Evolutionary conservation across 2,113 vertebrate species (phyloP), one percentile per base, ranked within the genome.

Genomic region (Poeciliopsis turrubarensis): DNA sequence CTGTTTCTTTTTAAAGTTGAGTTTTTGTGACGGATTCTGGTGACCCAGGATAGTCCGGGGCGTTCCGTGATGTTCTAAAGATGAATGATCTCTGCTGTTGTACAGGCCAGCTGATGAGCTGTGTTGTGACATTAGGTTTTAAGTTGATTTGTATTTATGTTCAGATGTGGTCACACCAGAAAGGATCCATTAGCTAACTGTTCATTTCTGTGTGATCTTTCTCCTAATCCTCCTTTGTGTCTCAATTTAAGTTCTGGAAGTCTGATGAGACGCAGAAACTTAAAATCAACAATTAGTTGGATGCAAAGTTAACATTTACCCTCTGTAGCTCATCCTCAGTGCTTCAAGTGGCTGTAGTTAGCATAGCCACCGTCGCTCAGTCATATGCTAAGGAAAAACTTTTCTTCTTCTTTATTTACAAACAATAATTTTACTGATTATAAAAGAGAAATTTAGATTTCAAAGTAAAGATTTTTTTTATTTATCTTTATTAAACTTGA

Each of bases 51-150:
- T 25, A 37, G 27, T 22, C 11, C 34, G 3, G 34, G 34, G 10
- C 2, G 34, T 37, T 37, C 34, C 2, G 72, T 26, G 72, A 68
- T 74, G 25, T n/a, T 37, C 83, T 83, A 82, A 81, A 87, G 90
- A 92, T 84, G 84, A 94, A 94, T 92, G 91, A 90, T 91, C 41
- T 91, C 89, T 94, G 94, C 90, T 88, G 90, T 88, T 94, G 94
- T 94, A 94, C 89, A 94, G 92, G 92, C 85, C 88, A 72, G 89
- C 86, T 78, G 80, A 87, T 89, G 89, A 87, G 84, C 77, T 37
- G 84, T 86, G 79, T 92, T 57, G 90, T 93, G 88, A 89, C 81
- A 78, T 92, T 84, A 75, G 79, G 83, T 92, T 93, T 93, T 84
- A 77, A 79, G 57, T 83, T 77, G 60, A 72, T 89, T 80, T 34